Base-by-base conservation (phyloP, 1,140 invertebrate genomes). In the Drosophila athabasca region DNA sequence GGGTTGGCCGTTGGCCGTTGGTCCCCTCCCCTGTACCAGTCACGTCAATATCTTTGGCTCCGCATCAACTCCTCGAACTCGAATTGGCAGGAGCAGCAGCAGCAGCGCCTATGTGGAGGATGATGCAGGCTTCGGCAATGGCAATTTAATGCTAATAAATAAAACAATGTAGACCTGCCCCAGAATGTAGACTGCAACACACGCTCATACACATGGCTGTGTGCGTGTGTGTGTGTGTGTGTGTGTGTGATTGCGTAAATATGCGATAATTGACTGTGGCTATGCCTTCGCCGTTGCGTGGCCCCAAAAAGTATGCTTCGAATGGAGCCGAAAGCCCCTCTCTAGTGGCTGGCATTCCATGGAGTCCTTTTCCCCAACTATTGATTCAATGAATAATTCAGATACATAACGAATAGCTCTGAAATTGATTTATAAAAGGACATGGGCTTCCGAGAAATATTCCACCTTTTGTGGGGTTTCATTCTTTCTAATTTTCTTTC, bases 111-210 rank as follows among this genome's bases (percentile, higher is more conserved):
- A 19, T 19, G 1, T 19, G 17, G 17, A 19, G 17, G 17, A 19
- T 19, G 17, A 19, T 19, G 17, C 17, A 5, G 75, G 78, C 83
- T 82, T 87, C 50, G 75, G 75, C 68, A 50, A 72, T 83, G 83
- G 84, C 65, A 88, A 83, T 83, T 88, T 88, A 88, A 88, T 62
- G 71, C 59, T 62, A 77, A 83, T 88, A 88, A 83, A 88, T 79
- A 76, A 79, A 43, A 22, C 51, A 65, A 43, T n/a, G 15, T 39
- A 24, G 51, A 24, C 8, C 8, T 3, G 7, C 31, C 31, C 2
- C 31, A 67, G 76, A 49, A 65, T 62, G 39, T n/a, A 17, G 49
- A 54, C 48, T 62, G 29, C 45, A 3, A 15, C 43, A 43, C 41
- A 41, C 58, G 31, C 49, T 24, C 64, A 58, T 9, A 46, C 15